Evolutionary conservation across 23 tunicate species (phyloP).

Genomic region (Ciona savignyi): DNA sequence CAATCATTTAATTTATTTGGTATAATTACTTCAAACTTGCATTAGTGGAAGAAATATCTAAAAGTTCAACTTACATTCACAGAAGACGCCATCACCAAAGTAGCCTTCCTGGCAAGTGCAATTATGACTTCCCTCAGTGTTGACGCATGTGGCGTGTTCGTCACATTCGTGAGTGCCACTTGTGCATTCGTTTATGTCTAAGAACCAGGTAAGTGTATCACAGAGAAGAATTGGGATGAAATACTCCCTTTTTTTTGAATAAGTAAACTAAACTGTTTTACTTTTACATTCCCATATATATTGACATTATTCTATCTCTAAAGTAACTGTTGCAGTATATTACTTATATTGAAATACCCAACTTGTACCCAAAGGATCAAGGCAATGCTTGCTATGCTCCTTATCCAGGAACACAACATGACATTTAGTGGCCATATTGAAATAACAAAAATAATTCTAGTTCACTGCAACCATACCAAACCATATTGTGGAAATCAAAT

Average conservation of each 20-base stretch:
- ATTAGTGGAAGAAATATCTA: too few species aligned
- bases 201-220: not conserved
- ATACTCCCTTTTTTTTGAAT: too few species aligned
- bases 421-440: not conserved
- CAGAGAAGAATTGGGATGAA: not conserved
- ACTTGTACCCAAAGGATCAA: not conserved
- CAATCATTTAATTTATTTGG: too few species aligned
- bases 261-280: too few species aligned
- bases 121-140: conserved; percentile 25
- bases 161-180: conserved; percentile 15
- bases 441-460: not conserved
- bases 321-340: too few species aligned
- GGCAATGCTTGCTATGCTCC: not conserved
- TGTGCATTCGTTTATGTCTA: conserved; percentile 29
- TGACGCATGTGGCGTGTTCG: conserved; percentile 27
- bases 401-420: not conserved
- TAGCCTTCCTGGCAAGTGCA: conserved; percentile 42
- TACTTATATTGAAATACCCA: not conserved
- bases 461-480: not conserved
- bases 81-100: conserved; percentile 1
- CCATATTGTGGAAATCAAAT: too few species aligned
- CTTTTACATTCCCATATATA: too few species aligned
- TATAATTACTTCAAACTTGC: too few species aligned
- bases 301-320: too few species aligned
- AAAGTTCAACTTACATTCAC: conserved; percentile 27